Percentiles rank a stretch among this genome's conserved stretches.
phyloP scores from a whole-genome alignment of 2,797 vertebrate species.

The Onychomys arenicola region DNA sequence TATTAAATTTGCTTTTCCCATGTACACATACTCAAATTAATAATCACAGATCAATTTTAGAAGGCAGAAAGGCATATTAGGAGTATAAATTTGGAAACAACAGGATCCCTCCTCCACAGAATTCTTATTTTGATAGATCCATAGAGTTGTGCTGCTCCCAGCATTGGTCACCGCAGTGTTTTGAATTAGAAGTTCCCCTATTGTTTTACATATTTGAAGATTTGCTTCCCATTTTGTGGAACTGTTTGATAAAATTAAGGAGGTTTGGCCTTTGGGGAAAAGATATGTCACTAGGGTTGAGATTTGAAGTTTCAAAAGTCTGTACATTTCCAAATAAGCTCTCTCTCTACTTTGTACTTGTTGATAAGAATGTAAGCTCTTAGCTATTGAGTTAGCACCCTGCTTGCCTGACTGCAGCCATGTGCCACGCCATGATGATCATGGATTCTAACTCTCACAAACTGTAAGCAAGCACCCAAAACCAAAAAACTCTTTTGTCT shows the following conservation, averaged over 20 bases:
- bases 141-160: neutral
- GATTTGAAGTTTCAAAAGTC: neutral
- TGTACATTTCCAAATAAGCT: neutral
- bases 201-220: neutral
- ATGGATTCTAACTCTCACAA: too few species aligned
- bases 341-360: neutral
- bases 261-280: too few species aligned
- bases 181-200: neutral
- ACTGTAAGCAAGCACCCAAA: neutral
- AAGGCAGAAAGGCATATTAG: neutral
- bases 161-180: neutral
- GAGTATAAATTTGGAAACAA: neutral
- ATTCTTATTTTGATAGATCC: neutral
- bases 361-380: neutral
- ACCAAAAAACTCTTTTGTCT: neutral
- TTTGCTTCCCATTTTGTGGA: too few species aligned
- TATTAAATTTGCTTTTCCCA: neutral
- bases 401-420: neutral
- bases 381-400: neutral
- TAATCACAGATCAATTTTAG: neutral
- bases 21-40: neutral
- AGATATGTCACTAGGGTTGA: too few species aligned
- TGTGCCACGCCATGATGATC: neutral
- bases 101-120: neutral
- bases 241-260: too few species aligned